phyloP scores from a whole-genome alignment of 2,113 vertebrate genomes.

The Dromiciops gliroides region DNA sequence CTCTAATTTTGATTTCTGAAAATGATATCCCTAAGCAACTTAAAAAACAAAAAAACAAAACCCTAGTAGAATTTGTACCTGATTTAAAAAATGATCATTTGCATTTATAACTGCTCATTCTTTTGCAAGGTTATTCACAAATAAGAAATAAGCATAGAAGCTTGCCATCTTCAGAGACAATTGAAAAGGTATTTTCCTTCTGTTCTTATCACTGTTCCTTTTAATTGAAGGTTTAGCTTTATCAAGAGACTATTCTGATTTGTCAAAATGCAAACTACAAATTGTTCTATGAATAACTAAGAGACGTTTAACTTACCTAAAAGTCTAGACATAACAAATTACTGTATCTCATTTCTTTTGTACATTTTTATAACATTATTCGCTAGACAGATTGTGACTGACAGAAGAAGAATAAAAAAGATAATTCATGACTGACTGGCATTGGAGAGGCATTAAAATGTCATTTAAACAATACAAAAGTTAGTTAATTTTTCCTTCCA shows the following conservation, averaged over 20 bases:
- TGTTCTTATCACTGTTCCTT: not conserved
- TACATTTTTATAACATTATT: slow-evolving; percentile 21
- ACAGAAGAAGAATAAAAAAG: not conserved
- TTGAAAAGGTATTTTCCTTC: not conserved
- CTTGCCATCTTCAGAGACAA: not conserved
- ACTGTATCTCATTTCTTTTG: not conserved
- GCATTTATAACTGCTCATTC: not conserved
- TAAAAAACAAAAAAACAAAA: too few relatives aligned
- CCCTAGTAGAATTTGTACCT: not conserved
- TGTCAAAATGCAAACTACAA: slow-evolving; percentile 5
- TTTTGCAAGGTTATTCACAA: slow-evolving; percentile 19
- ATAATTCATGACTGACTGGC: slow-evolving; percentile 6
- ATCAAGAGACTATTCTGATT: not conserved
- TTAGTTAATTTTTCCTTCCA: slow-evolving; percentile 16
- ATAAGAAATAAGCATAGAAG: not conserved
- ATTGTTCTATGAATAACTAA: slow-evolving; percentile 34
- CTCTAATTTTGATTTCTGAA: not conserved
- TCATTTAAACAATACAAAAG: slow-evolving; percentile 26
- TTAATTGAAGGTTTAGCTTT: slow-evolving; percentile 38
- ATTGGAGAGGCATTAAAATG: slow-evolving; percentile 18
- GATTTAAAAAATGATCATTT: slow-evolving; percentile 2
- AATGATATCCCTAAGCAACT: not conserved
- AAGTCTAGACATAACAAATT: slow-evolving; percentile 21
- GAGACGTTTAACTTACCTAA: slow-evolving; percentile 14
- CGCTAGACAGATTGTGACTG: not conserved